Evolutionary conservation across 2,113 vertebrate genomes (phyloP).

Genomic region (Mugil cephalus): DNA sequence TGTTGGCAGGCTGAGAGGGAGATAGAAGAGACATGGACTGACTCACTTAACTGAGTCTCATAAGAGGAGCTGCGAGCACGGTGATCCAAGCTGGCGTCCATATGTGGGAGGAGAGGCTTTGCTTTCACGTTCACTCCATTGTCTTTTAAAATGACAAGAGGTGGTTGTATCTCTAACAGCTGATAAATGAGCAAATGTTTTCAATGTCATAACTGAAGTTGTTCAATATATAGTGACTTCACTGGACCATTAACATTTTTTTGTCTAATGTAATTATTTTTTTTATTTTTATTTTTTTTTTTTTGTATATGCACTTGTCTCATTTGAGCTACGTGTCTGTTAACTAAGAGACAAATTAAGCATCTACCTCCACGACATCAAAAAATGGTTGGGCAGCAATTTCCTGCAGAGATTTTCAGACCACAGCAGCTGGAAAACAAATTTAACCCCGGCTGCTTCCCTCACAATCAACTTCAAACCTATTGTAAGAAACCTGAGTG

Average conservation of each 20-base stretch:
- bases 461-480: no score
- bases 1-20: constrained; percentile 58
- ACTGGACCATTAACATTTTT: constrained; percentile 1
- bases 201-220: constrained; percentile 22
- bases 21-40: constrained; percentile 58
- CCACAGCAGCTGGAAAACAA: no score
- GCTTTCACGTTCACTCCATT: constrained; percentile 55
- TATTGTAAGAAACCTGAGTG: no score
- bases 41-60: constrained; percentile 65
- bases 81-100: constrained; percentile 52
- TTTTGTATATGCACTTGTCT: no score
- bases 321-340: no score
- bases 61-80: constrained; percentile 56
- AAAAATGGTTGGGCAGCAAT: no score
- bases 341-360: no score
- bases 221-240: constrained; percentile 11
- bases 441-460: no score
- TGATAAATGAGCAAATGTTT: constrained; percentile 34
- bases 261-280: no score
- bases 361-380: no score
- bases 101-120: constrained; percentile 72
- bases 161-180: constrained; percentile 18
- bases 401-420: no score
- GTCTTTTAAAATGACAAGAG: constrained; percentile 57
- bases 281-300: background rate